Percentiles rank a stretch among this genome's conserved stretches.
phyloP scores from a whole-genome alignment of 2,113 vertebrate species.

The Paramisgurnus dabryanus region DNA sequence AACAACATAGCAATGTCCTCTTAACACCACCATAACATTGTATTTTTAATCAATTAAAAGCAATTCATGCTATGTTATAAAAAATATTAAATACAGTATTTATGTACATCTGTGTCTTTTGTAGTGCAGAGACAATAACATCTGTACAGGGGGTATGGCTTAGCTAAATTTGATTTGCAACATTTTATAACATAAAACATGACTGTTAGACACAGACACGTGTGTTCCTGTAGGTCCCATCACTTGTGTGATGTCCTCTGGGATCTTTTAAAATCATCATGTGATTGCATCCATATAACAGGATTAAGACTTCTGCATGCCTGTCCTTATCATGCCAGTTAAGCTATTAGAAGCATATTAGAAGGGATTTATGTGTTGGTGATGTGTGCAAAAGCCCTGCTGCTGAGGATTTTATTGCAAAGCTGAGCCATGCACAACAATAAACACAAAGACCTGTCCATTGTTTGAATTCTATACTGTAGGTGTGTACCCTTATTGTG shows the following conservation, averaged over 20 bases:
- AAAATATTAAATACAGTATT: too few relatives aligned
- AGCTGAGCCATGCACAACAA: constrained; percentile 4
- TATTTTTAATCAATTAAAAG: too few relatives aligned
- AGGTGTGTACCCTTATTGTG: background rate
- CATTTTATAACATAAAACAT: background rate
- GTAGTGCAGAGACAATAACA: background rate
- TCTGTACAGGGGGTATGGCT: background rate
- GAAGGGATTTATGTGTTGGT: background rate
- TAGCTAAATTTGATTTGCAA: background rate
- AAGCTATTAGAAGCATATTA: background rate
- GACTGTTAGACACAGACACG: background rate
- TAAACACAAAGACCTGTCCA: constrained; percentile 6
- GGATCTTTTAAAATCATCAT: constrained; percentile 30
- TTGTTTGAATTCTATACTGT: constrained; percentile 13
- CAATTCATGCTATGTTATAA: too few relatives aligned
- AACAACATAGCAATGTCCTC: background rate
- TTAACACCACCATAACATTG: background rate
- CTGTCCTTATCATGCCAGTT: constrained; percentile 15
- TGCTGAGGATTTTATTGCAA: constrained; percentile 20
- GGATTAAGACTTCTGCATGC: constrained; percentile 42
- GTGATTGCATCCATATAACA: constrained; percentile 45
- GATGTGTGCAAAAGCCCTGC: constrained; percentile 21
- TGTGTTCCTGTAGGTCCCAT: constrained; percentile 19
- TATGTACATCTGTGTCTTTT: background rate
- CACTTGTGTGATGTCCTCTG: constrained; percentile 1